Percentiles rank a stretch among this genome's conserved stretches.
Conservation (phyloP, 2,888 invertebrate species). For the Mythimna impura region DNA sequence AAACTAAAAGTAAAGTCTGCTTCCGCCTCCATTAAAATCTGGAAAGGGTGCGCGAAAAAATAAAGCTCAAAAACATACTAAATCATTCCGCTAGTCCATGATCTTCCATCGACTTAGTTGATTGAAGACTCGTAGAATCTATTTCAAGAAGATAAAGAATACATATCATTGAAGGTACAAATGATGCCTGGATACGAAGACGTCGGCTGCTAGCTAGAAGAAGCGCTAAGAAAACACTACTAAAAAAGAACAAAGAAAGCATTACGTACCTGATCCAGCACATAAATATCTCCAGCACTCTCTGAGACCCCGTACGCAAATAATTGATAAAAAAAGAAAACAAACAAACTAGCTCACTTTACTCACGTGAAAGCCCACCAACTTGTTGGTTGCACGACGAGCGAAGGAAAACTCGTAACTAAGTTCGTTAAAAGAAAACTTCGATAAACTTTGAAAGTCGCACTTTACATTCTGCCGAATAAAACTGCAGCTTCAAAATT, state of each 20-base stretch:
- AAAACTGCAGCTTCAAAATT: not conserved
- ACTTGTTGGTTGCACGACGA: slow-evolving; percentile 3
- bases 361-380: slow-evolving; percentile 36
- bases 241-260: not conserved
- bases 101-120: not conserved
- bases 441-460: slow-evolving; percentile 30
- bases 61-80: not conserved
- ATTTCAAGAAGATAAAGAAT: not conserved
- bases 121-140: not conserved
- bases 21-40: not conserved
- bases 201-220: not conserved
- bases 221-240: not conserved
- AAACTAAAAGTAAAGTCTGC: slow-evolving; percentile 13
- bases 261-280: not conserved
- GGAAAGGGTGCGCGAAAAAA: not conserved
- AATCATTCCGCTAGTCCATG: not conserved
- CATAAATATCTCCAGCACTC: not conserved
- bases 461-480: slow-evolving; percentile 4
- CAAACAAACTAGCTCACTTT: not conserved
- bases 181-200: not conserved
- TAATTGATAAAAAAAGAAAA: slow-evolving; percentile 13
- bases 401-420: slow-evolving; percentile 14
- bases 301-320: not conserved
- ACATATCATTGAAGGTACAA: not conserved
- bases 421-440: slow-evolving; percentile 26